Base-by-base conservation (phyloP, 1,140 invertebrate species). In the Drosophila kikkawai region DNA sequence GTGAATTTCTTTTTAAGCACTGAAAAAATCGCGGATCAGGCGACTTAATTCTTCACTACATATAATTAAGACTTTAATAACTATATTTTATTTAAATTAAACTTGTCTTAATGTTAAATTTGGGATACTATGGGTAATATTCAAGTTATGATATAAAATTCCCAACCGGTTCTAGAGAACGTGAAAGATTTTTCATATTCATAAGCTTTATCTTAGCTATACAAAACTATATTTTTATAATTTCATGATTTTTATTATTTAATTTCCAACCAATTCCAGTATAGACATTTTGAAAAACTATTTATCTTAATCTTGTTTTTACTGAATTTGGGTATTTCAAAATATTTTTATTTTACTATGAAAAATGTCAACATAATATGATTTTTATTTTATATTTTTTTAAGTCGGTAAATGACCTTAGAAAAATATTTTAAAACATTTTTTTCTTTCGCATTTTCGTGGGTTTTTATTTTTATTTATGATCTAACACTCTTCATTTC, bases 1-100 rank as follows among this genome's bases (percentile, higher is more conserved):
- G 37, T 44, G 19, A 6, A 29, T 67, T 70, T 67, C 47, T 32
- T 53, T 34, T 6, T 7, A 6, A 15, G 29, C 64, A 70, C 67
- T 70, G 64, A 12, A 17, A 68, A 29, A 65, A 65, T 12, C 11
- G 7, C 3, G 17, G 4, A 9, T 36, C 1, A 4, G 2, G 7
- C 0, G 34, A 3, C 0, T 39, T 22, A 22, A 3, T 37, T 15
- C 0, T 37, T 15, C 0, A 22, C 3, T 8, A 9, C 11, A 1
- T 37, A 15, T 22, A 0, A 11, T 22, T 37, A 13, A 8, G 0
- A 5, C 4, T 0, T 36, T 19, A 19, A 0, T 15, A 37, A 22
- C 13, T 11, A 0, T 11, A 37, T 55, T 15, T 55, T 9, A 37
- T 1, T 0, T 37, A 6, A 7, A 0, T 19, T 15, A 15, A 22